These are phyloP conservation scores for Chrysolina haemoptera DNA, from an alignment of 2,888 invertebrate species.

Conservation along the genomic window DNA sequence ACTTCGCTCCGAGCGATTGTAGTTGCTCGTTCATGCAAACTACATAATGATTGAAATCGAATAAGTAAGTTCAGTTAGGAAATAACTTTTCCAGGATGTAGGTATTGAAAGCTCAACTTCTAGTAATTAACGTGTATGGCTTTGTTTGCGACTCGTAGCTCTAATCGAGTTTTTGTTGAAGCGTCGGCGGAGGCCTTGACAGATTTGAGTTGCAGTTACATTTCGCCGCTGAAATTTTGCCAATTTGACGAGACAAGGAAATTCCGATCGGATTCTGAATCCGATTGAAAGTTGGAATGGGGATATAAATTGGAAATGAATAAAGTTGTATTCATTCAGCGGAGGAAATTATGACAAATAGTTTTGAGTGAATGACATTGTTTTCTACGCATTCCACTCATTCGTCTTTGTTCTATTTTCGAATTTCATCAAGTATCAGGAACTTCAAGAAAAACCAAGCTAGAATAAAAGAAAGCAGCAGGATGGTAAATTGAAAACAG, in stretches of 20 bases:
- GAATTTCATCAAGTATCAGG: no score
- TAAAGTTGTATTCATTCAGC: no score
- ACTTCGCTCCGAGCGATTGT: constrained; percentile 5
- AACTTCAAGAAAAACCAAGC: no score
- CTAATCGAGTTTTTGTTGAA: constrained; percentile 28
- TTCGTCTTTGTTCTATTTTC: no score
- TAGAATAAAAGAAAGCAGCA: no score
- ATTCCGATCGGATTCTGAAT: neutral
- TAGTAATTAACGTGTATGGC: constrained; percentile 24
- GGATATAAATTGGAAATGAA: no score
- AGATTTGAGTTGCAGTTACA: neutral
- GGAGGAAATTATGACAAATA: no score
- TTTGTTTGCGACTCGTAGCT: constrained; percentile 23
- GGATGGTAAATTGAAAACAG: no score
- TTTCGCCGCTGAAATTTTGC: neutral
- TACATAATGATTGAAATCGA: constrained; percentile 7
- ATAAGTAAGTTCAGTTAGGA: constrained; percentile 16
- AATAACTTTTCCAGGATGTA: constrained; percentile 17
- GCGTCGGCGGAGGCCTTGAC: neutral
- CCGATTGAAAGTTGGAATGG: neutral
- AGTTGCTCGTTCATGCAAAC: constrained; percentile 22
- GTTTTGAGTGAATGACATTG: no score
- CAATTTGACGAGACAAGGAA: neutral
- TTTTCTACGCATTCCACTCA: no score
- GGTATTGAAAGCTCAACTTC: constrained; percentile 16